Percentiles rank a stretch among this genome's conserved stretches.
Evolutionary conservation across 2,113 vertebrate species (phyloP).

Genomic region (Strix aluco): DNA sequence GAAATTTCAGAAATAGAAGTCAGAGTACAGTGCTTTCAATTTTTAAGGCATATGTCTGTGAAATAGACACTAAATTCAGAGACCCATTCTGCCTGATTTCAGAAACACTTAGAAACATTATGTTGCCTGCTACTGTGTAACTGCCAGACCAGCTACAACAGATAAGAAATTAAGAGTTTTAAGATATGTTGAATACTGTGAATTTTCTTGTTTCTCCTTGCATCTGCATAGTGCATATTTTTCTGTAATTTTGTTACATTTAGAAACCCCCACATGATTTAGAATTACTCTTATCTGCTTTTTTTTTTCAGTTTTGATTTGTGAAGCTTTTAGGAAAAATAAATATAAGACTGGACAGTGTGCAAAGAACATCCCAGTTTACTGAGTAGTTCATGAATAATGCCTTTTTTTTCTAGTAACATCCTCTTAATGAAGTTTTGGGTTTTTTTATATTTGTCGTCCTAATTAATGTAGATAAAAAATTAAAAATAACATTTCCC

Average conservation of each 20-base stretch:
- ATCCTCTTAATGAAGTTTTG: not conserved
- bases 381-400: not conserved
- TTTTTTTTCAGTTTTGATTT: not conserved
- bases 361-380: not conserved
- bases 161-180: not conserved
- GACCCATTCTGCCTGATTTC: not conserved
- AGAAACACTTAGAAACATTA: not conserved
- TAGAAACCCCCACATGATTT: rapidly evolving
- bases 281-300: not conserved
- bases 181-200: not conserved
- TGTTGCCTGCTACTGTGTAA: not conserved
- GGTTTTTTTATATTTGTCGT: not conserved
- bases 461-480: not conserved
- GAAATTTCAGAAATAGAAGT: conserved; percentile 19
- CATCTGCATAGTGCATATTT: not conserved
- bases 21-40: not conserved
- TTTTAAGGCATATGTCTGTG: not conserved
- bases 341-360: not conserved
- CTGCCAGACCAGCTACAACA: not conserved
- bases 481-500: not conserved
- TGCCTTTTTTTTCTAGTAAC: not conserved
- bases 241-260: not conserved
- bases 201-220: not conserved
- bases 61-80: not conserved
- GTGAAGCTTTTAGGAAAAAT: not conserved